Conservation (phyloP, 64 coral and sea anemone genomes). For the Hydrozoanthus tunicans region DNA sequence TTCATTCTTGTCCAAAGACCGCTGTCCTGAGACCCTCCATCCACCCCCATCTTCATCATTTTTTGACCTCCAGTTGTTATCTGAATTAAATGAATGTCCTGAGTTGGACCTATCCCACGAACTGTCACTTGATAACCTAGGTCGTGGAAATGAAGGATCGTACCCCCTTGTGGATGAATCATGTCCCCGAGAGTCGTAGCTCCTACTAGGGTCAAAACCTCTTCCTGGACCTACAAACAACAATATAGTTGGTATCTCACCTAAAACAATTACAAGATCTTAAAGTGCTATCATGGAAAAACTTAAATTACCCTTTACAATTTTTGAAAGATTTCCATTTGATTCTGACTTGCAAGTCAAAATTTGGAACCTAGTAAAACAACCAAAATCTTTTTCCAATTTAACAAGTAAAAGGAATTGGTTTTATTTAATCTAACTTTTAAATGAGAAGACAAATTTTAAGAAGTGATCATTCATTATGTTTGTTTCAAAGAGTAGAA, state of each 20-base stretch:
- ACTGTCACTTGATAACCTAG: slow-evolving; percentile 82
- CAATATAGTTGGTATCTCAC: background rate
- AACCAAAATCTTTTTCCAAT: too few species aligned
- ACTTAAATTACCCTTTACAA: too few species aligned
- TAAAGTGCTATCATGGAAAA: too few species aligned
- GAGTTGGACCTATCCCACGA: slow-evolving; percentile 75
- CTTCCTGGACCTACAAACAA: slow-evolving; percentile 45
- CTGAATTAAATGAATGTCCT: slow-evolving; percentile 55
- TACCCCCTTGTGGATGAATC: slow-evolving; percentile 75
- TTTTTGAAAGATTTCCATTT: too few species aligned
- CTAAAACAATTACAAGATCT: background rate
- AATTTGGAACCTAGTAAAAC: too few species aligned
- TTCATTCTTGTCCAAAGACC: slow-evolving; percentile 73
- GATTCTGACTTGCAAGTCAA: too few species aligned
- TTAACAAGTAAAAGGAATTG: too few species aligned
- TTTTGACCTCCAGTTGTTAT: slow-evolving; percentile 88
- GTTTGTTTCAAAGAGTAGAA: too few species aligned
- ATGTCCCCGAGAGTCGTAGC: slow-evolving; percentile 28
- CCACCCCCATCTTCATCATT: slow-evolving; percentile 87
- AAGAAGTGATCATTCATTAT: too few species aligned
- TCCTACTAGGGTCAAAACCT: background rate
- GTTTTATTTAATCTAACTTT: too few species aligned
- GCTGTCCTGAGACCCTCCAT: slow-evolving; percentile 88
- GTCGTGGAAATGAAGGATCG: slow-evolving; percentile 78
- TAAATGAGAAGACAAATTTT: too few species aligned